phyloP scores from a whole-genome alignment of 2,797 vertebrate genomes.

The Amblyopsis hoosieri region DNA sequence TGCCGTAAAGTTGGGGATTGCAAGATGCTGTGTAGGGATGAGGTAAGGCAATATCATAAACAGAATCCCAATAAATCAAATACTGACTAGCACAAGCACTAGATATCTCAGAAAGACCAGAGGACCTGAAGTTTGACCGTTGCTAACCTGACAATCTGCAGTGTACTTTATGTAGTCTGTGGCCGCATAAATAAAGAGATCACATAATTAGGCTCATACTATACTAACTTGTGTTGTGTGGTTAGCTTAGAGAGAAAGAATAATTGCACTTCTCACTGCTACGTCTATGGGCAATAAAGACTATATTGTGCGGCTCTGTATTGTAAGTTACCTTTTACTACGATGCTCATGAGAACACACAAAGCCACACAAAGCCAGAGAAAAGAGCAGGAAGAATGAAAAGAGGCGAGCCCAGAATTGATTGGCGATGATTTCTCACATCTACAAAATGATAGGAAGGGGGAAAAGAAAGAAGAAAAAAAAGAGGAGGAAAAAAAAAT shows the following conservation, averaged over 20 bases:
- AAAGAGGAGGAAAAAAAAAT: conserved; percentile 76
- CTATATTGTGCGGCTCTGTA: neutral
- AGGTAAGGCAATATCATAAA: neutral
- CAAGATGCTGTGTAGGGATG: conserved; percentile 22
- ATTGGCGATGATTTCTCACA: conserved; percentile 73
- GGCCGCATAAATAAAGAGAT: too few relatives aligned
- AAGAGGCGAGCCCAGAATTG: conserved; percentile 57
- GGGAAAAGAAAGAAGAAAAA: conserved; percentile 8
- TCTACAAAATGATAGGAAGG: conserved; percentile 57
- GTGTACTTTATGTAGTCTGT: too few relatives aligned
- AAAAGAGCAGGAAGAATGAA: conserved; percentile 35
- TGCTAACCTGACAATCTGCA: too few relatives aligned
- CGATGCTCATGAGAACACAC: conserved; percentile 11
- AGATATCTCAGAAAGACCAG: too few relatives aligned
- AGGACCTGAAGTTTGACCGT: too few relatives aligned
- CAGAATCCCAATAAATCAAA: neutral
- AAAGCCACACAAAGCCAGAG: conserved; percentile 22
- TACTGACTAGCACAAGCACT: too few relatives aligned
- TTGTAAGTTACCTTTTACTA: conserved; percentile 8
- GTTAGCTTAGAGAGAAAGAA: neutral
- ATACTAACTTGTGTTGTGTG: too few relatives aligned
- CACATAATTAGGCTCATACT: too few relatives aligned
- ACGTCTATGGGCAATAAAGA: neutral
- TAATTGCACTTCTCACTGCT: neutral
- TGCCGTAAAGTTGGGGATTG: neutral